These are phyloP conservation scores for Cettia cetti DNA, from an alignment of 2,113 vertebrate genomes.

Conservation along the genomic window DNA sequence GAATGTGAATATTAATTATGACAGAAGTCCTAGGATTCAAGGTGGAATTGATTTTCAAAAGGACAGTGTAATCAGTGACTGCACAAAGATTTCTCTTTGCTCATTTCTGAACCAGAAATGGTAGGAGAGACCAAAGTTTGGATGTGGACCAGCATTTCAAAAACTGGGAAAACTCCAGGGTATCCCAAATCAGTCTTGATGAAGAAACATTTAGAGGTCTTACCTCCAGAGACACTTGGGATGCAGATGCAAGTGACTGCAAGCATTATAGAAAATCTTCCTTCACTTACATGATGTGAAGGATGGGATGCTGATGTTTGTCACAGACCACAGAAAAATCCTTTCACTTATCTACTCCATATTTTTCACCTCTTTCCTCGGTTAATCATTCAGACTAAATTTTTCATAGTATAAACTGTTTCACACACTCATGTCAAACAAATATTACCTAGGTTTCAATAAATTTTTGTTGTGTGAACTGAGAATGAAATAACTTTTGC, in stretches of 20 bases:
- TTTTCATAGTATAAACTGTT: not conserved
- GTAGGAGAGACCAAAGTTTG: not conserved
- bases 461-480: not conserved
- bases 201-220: not conserved
- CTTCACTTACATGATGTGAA: not conserved
- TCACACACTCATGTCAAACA: not conserved
- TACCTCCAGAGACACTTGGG: not conserved
- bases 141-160: not conserved
- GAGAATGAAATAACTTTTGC: not conserved
- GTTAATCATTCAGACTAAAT: not conserved
- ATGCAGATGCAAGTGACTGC: not conserved
- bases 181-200: not conserved
- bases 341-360: not conserved
- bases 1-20: not conserved
- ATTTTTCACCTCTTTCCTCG: not conserved
- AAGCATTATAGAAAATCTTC: not conserved
- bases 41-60: not conserved
- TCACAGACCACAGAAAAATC: not conserved
- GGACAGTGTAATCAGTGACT: not conserved
- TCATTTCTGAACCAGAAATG: not conserved
- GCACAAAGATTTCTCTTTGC: not conserved
- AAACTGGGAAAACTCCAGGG: not conserved
- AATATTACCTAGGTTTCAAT: not conserved
- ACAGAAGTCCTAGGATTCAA: not conserved
- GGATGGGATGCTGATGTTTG: not conserved